Base-by-base conservation (phyloP, 2,113 vertebrate species). In the Oreochromis tanganicae region DNA sequence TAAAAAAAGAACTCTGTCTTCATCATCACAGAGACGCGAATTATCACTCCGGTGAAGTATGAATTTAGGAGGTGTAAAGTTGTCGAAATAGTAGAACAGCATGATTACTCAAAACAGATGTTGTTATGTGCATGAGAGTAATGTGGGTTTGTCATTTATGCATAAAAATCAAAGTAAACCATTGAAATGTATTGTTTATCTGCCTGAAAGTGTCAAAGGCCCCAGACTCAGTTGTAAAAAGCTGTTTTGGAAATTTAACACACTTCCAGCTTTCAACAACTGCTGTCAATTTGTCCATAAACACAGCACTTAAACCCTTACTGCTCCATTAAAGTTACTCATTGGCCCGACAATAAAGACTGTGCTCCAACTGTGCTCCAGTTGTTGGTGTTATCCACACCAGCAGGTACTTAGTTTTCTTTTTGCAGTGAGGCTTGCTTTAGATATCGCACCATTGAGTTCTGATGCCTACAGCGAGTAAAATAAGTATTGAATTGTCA, bases 201-300 rank as follows among this genome's bases (percentile, higher is more conserved):
- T 84, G 55, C 8, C 80, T 54, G 52, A 87, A 87, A 82, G 34
- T 71, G 83, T 83, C 78, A 88, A 85, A 50, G 73, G 24, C 81
- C 32, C 66, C 83, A 41, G 84, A 82, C 83, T 80, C 34, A 41
- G 85, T 2, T 46, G 55, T 71, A 83, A 75, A 78, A 63, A 61
- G 81, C 80, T 57, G 10, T n/a, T 34, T 73, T 50, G 17, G 36
- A 81, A 81, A 73, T 54, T 48, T 84, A 55, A 87, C 56, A 87
- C 66, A 61, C 85, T 66, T 55, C 27, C 54, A 82, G 34, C 68
- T 59, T 78, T 78, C 59, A 59, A 85, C 81, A 89, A 88, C 87
- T 79, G 80, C 27, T 84, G 86, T 86, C 80, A 89, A 68, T 71
- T 29, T 83, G 88, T 83, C 81, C 85, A 90, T 89, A 92, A 92